A percentile compares a stretch with the other conserved stretches of the same genome.
These are phyloP conservation scores for Agonopterix arenella DNA, from an alignment of 2,888 invertebrate species.

Conservation along the genomic window DNA sequence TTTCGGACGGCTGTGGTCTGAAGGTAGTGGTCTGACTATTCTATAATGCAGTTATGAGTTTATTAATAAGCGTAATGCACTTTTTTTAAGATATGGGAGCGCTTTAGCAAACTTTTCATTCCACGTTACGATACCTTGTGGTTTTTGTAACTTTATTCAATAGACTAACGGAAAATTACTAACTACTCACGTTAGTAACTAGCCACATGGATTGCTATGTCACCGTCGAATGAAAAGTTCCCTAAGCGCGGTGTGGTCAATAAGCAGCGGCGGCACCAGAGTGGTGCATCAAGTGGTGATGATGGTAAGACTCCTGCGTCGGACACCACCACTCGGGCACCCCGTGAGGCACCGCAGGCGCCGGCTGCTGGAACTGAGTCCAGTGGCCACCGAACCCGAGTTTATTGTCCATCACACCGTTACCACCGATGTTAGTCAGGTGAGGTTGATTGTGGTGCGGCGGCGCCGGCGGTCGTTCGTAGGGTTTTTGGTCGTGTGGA, in stretches of 20 bases:
- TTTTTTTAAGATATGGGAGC: conserved; percentile 37
- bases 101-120: conserved; percentile 73
- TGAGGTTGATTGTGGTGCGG: conserved; percentile 54
- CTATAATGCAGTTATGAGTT: conserved; percentile 34
- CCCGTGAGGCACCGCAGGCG: conserved; percentile 78
- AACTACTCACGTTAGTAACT: not conserved
- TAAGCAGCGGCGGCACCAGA: conserved; percentile 85
- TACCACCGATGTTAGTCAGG: conserved; percentile 72
- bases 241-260: conserved; percentile 80
- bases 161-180: not conserved
- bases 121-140: conserved; percentile 30
- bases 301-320: conserved; percentile 68
- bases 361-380: conserved; percentile 80
- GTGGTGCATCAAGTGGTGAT: conserved; percentile 80
- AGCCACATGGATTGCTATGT: not conserved
- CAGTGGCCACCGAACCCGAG: conserved; percentile 85
- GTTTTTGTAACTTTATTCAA: not conserved
- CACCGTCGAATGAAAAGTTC: conserved; percentile 66
- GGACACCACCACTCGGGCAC: conserved; percentile 74
- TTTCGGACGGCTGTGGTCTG: conserved; percentile 54
- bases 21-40: conserved; percentile 44
- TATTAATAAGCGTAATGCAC: conserved; percentile 64
- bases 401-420: conserved; percentile 78
- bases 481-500: conserved; percentile 75
- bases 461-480: conserved; percentile 81